Conservation (phyloP, 53 echinoderm and acorn worm genomes). For the Holothuria leucospilota region DNA sequence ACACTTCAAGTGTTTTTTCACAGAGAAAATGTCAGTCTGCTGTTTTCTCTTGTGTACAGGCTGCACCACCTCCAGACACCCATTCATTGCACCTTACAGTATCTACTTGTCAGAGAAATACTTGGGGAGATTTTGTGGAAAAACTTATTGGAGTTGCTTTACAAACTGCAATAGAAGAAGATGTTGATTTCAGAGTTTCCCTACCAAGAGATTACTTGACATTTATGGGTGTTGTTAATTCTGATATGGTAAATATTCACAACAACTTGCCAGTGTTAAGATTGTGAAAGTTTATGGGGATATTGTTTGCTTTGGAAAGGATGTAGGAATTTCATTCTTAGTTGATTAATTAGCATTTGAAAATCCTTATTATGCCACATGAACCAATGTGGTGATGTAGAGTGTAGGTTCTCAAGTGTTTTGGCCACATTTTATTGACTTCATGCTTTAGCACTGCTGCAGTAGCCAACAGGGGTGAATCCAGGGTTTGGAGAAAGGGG, state of each 20-base stretch:
- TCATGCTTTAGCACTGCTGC: no score
- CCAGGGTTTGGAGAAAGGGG: no score
- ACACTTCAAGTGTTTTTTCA: no score
- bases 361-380: no score
- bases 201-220: slow-evolving; percentile 89
- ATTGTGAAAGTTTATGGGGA: not conserved
- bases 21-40: no score
- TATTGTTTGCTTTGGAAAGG: not conserved
- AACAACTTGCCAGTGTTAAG: no score
- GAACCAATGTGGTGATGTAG: no score
- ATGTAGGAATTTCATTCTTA: no score
- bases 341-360: no score
- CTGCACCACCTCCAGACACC: slow-evolving; percentile 84
- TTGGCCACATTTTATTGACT: no score
- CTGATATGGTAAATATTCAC: slow-evolving; percentile 67
- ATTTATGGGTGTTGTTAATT: slow-evolving; percentile 90
- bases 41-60: slow-evolving; percentile 51
- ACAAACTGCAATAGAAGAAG: slow-evolving; percentile 71
- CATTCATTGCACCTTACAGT: slow-evolving; percentile 94
- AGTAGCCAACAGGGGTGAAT: no score
- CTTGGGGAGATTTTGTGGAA: slow-evolving; percentile 92
- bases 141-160: slow-evolving; percentile 68
- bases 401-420: no score
- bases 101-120: slow-evolving; percentile 90
- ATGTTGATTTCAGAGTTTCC: slow-evolving; percentile 79